Evolutionary conservation across 1,140 invertebrate species (phyloP).

Genomic region (Zaprionus taronus): DNA sequence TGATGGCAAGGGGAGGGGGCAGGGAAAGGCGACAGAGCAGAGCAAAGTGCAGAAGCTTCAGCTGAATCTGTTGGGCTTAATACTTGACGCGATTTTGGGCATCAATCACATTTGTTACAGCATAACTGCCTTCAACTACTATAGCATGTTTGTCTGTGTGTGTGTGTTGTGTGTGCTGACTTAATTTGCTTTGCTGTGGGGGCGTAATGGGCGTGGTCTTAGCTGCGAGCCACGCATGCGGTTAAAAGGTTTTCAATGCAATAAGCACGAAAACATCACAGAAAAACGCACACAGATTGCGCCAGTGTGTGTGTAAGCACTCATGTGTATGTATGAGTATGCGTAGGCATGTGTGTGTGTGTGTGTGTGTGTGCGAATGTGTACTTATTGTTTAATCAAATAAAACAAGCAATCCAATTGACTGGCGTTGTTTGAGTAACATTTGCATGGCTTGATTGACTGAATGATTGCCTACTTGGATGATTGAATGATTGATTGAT

Average conservation of each 20-base stretch:
- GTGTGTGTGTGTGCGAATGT: background rate
- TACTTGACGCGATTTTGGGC: constrained; percentile 40
- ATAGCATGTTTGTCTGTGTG: background rate
- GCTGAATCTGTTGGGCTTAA: constrained; percentile 1
- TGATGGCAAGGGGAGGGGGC: background rate
- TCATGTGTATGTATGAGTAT: background rate
- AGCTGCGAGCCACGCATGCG: constrained; percentile 7
- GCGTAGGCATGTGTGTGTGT: background rate
- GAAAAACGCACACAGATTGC: constrained; percentile 29
- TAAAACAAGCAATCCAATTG: constrained; percentile 38
- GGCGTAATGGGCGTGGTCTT: constrained; percentile 13
- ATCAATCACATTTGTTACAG: constrained; percentile 50
- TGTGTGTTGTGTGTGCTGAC: constrained; percentile 1
- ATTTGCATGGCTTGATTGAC: constrained; percentile 38
- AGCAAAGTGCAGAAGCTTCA: background rate
- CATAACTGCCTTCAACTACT: constrained; percentile 16
- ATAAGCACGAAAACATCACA: constrained; percentile 22
- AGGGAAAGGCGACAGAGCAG: background rate
- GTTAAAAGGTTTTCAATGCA: constrained; percentile 39
- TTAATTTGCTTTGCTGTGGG: constrained; percentile 23
- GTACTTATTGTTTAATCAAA: constrained; percentile 50
- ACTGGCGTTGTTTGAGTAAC: constrained; percentile 40
- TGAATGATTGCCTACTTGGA: constrained; percentile 34
- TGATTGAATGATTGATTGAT: constrained; percentile 25
- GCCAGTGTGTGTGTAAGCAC: background rate